Conservation (phyloP, 1,140 invertebrate species). For the Ephestia elutella region DNA sequence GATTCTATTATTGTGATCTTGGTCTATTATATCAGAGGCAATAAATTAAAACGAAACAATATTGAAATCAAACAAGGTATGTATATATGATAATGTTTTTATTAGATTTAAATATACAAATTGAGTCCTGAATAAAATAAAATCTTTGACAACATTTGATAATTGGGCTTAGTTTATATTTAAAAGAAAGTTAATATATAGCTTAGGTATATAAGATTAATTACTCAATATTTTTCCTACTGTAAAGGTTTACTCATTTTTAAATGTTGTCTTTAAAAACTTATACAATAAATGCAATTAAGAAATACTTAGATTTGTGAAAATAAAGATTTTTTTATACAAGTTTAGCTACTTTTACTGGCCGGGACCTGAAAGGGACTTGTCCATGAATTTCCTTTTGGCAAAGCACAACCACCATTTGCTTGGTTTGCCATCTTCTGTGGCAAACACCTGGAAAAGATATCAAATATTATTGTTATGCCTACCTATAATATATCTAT, state of each 20-base stretch:
- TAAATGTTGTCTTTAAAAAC: conserved; percentile 27
- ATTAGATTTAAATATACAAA: conserved; percentile 14
- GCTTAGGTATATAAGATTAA: background rate
- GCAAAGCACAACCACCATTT: conserved; percentile 99
- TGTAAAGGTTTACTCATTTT: conserved; percentile 7
- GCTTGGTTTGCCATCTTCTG: conserved; percentile 94
- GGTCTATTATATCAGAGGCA: no score
- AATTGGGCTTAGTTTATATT: no score
- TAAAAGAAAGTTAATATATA: background rate
- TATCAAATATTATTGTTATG: background rate
- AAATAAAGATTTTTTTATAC: conserved; percentile 11
- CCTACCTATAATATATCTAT: background rate
- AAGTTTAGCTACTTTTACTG: conserved; percentile 71
- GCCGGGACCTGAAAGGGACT: conserved; percentile 90
- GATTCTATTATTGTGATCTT: no score
- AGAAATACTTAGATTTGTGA: conserved; percentile 2
- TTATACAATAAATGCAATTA: conserved; percentile 15
- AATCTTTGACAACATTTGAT: background rate
- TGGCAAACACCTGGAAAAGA: conserved; percentile 82
- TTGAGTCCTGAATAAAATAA: background rate
- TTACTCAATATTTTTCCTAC: background rate
- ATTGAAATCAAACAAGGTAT: background rate
- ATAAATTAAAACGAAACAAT: no score
- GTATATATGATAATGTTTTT: background rate
- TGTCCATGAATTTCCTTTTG: conserved; percentile 99